These are phyloP conservation scores for Cheilosia pagana DNA, from an alignment of 2,888 invertebrate species.

Conservation along the genomic window DNA sequence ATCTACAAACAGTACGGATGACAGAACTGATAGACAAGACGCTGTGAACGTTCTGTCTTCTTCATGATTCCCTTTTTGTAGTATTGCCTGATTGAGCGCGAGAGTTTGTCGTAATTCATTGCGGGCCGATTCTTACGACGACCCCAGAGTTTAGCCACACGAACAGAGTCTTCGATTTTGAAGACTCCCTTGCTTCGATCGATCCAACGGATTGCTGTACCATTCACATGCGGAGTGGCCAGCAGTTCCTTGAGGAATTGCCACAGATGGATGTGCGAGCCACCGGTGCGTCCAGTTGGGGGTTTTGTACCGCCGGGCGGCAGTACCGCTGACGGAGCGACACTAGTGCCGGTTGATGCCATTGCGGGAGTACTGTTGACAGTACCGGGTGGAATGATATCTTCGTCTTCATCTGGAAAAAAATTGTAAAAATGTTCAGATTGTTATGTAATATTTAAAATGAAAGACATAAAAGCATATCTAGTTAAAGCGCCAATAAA, in stretches of 20 bases:
- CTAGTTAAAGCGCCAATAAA: no score
- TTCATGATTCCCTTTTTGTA: conserved; percentile 99
- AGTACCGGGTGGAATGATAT: conserved; percentile 77
- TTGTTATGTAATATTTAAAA: background rate
- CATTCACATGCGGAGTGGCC: conserved; percentile 93
- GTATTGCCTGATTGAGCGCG: conserved; percentile 98
- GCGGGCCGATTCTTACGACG: conserved; percentile 98
- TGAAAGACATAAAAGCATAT: no score
- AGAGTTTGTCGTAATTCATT: conserved; percentile 99
- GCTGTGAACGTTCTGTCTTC: conserved; percentile 98
- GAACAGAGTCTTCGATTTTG: conserved; percentile 99
- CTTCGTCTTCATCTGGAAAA: conserved; percentile 84
- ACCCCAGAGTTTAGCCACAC: conserved; percentile 99
- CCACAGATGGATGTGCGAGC: conserved; percentile 98
- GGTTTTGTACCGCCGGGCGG: conserved; percentile 78
- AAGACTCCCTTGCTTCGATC: conserved; percentile 97
- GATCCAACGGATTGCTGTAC: conserved; percentile 98
- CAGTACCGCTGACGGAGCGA: conserved; percentile 71
- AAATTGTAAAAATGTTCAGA: background rate
- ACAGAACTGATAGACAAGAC: conserved; percentile 99
- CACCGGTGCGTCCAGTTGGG: conserved; percentile 84
- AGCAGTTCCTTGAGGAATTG: conserved; percentile 98
- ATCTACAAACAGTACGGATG: conserved; percentile 93
- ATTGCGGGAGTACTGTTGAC: conserved; percentile 74
- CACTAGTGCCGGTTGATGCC: conserved; percentile 62